Evolutionary conservation across 2,113 vertebrate species (phyloP), one percentile per base, ranked within the genome.

Genomic region (Nothocercus julius): DNA sequence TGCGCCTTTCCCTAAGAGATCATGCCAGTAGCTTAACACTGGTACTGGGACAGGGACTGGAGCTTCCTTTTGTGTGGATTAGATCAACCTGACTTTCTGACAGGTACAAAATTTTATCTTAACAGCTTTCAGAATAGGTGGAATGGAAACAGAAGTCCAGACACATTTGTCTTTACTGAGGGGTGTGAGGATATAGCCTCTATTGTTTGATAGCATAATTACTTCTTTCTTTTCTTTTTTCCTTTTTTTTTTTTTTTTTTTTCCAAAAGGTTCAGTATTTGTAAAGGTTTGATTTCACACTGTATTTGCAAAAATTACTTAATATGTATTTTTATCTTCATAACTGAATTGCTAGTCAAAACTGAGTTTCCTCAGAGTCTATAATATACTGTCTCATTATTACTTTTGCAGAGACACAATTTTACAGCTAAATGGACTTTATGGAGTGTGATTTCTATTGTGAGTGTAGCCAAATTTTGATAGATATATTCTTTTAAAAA

Each of bases 211-310:
- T 34, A 16, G n/a, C 8, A 67, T 19, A 67, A 25, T 14, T 53
- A 11, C 3, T 15, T 68, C 3, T 56, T 30, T 22, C 7, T 4
- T 40, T 10, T 47, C 42, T 64, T 53, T 11, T 5, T 54, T 66
- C 53, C 32, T 11, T 5, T 38, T 13, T 7, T 4, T 32, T 15
- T 53, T 59, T 4, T 27, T 13, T 36, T 61, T 64, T 44, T 7
- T 4, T 27, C 32, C 4, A 30, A 66, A 62, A 13, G 7, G 3
- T 1, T 1, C 21, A 85, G 13, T n/a, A 1, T 30, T 54, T 45
- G 13, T 17, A 42, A 42, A 84, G 84, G 3, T 36, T 58, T 58
- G 4, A 62, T 69, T 72, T 91, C 22, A 51, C 11, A 17, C 3
- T 28, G 5, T 27, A 32, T 75, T 73, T 76, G 7, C 36, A 87